A percentile compares a stretch with the other conserved stretches of the same genome.
phyloP scores from a whole-genome alignment of 2,888 invertebrate species.

The Cinara cedri region DNA sequence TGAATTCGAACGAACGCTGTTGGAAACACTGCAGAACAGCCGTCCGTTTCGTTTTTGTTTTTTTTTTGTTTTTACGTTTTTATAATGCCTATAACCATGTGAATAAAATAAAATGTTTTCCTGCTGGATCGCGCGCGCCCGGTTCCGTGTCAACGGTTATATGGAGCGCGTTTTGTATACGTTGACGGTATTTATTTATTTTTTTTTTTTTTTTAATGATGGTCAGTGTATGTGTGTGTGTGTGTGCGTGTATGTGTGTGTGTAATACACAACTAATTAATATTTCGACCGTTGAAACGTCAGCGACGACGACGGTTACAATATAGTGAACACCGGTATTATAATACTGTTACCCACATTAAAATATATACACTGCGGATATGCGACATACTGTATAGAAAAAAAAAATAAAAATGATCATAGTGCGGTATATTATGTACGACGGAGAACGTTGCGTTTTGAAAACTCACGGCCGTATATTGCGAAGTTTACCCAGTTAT shows the following conservation, averaged over 20 bases:
- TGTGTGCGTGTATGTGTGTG: too few species aligned
- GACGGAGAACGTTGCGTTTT: background rate
- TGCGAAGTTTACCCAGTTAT: background rate
- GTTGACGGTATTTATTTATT: too few species aligned
- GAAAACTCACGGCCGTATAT: background rate
- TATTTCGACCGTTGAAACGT: conserved; percentile 50
- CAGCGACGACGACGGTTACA: conserved; percentile 7
- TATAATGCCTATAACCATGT: background rate
- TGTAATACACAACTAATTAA: conserved; percentile 41
- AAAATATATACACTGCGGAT: background rate
- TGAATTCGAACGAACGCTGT: too few species aligned
- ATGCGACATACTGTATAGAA: conserved; percentile 8
- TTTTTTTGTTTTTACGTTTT: background rate
- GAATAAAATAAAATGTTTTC: background rate
- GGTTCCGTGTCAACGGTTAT: conserved; percentile 37
- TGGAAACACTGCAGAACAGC: too few species aligned
- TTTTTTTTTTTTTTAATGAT: too few species aligned
- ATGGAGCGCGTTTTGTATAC: conserved; percentile 20
- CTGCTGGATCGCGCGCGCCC: background rate
- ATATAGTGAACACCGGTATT: background rate
- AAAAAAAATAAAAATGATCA: too few species aligned
- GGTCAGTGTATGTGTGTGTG: too few species aligned
- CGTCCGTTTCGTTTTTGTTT: background rate
- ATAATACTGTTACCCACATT: too few species aligned
- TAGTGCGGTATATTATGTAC: too few species aligned